Evolutionary conservation across 2,888 invertebrate genomes (phyloP).

Genomic region (Tetragonula carbonaria): DNA sequence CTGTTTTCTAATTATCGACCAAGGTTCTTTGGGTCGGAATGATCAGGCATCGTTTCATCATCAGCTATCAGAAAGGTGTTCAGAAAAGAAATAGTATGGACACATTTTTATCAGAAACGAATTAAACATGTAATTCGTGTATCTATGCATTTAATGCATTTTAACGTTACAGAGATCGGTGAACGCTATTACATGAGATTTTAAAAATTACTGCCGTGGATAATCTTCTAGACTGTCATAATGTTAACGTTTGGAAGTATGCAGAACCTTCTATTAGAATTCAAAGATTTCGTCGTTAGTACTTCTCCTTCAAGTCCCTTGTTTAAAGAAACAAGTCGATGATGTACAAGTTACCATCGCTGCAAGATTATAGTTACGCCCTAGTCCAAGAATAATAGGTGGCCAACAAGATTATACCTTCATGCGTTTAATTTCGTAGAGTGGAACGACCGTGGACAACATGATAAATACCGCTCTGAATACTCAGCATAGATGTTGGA

Average conservation of each 20-base stretch:
- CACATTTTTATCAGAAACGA: not conserved
- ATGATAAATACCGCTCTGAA: slow-evolving; percentile 35
- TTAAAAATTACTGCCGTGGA: no score
- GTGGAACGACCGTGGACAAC: slow-evolving; percentile 17
- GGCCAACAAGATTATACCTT: slow-evolving; percentile 30
- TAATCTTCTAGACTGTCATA: no score
- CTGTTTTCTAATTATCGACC: slow-evolving; percentile 51
- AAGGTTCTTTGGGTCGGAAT: not conserved
- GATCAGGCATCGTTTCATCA: not conserved
- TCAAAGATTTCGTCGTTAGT: not conserved
- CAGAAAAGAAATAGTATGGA: not conserved
- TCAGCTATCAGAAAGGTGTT: not conserved
- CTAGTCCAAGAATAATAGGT: not conserved
- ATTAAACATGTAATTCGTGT: not conserved
- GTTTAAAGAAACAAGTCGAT: not conserved
- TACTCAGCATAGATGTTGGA: slow-evolving; percentile 11
- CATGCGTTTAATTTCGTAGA: slow-evolving; percentile 44
- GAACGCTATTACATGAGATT: no score
- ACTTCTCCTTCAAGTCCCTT: not conserved
- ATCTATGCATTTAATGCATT: no score
- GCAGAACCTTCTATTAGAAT: not conserved
- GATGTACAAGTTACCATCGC: not conserved
- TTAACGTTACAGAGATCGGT: no score
- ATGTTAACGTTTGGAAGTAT: not conserved
- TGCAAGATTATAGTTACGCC: not conserved